A percentile compares a stretch with the other conserved stretches of the same genome.
These are phyloP conservation scores for Argynnis bischoffii DNA, from an alignment of 2,888 invertebrate genomes.

Conservation along the genomic window DNA sequence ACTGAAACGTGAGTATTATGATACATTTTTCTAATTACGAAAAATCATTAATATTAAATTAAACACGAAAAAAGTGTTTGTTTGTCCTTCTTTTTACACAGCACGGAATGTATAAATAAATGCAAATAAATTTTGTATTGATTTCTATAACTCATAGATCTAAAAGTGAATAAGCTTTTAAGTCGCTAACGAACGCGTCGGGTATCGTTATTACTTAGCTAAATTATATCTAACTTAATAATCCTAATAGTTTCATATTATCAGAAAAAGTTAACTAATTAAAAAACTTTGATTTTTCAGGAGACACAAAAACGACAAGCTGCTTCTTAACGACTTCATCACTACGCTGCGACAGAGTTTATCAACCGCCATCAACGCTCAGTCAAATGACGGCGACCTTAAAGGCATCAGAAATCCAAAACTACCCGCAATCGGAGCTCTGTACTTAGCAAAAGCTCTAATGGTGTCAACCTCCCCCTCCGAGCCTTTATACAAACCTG, in stretches of 20 bases:
- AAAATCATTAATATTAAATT: no score
- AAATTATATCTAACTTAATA: no score
- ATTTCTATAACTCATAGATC: no score
- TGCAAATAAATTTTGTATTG: no score
- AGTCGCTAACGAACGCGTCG: no score
- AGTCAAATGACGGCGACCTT: slow-evolving; percentile 41
- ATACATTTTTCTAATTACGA: slow-evolving; percentile 5
- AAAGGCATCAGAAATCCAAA: slow-evolving; percentile 63
- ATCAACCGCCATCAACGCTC: slow-evolving; percentile 54
- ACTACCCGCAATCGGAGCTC: slow-evolving; percentile 83
- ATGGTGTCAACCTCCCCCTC: slow-evolving; percentile 88
- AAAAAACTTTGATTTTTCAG: slow-evolving; percentile 50
- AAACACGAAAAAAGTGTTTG: no score
- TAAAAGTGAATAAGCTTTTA: no score
- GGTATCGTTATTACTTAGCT: no score
- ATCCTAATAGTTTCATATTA: no score
- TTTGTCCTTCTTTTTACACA: no score
- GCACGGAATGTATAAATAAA: no score
- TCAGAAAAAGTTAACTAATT: neutral
- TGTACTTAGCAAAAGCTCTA: slow-evolving; percentile 87
- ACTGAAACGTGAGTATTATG: slow-evolving; percentile 81
- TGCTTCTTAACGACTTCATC: slow-evolving; percentile 86
- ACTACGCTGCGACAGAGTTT: slow-evolving; percentile 86
- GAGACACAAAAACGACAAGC: slow-evolving; percentile 84
- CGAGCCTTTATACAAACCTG: slow-evolving; percentile 88